Evolutionary conservation across 2,797 vertebrate species (phyloP), one percentile per base, ranked within the genome.

Genomic region (Clamator glandarius): DNA sequence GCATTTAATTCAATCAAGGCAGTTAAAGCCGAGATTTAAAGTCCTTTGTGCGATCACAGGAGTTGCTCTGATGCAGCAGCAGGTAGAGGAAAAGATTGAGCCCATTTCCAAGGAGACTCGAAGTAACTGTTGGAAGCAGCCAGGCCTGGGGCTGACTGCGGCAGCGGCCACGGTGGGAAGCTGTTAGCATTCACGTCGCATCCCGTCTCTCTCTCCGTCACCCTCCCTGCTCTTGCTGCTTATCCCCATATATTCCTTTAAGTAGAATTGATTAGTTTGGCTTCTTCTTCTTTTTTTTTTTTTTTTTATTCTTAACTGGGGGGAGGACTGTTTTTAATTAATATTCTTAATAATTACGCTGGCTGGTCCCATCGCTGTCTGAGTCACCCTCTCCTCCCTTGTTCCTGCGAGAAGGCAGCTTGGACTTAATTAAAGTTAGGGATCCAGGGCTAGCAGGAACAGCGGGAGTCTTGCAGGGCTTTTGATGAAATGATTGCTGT

Each of bases 361-460:
- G 42, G 67, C 79, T 94, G 89, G 93, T 92, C 91, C 90, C 84
- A 67, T 70, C 6, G 35, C 81, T 91, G 66, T n/a, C 85, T 93
- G 94, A 91, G 88, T 94, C 87, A 94, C 91, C 95, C 81, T 91
- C 79, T 90, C 87, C 89, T 92, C 86, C 79, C 55, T 80, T 61
- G 26, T 76, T 87, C 59, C 85, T 92, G 72, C 1, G 0, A 62
- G 89, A 66, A 95, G 44, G 84, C 92, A 84, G 87, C 68, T 90
- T 89, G 95, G 93, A 87, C 95, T 97, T 97, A 93, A 95, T 96
- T 96, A 94, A 91, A 96, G 87, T 90, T 89, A 70, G 78, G 91
- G 78, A 88, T 87, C 58, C 42, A 64, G 70, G 84, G 94, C 94
- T 96, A 83, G 83, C 14, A 7, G 85, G 87, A 95, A 50, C 94